These are phyloP conservation scores for Aselliscus stoliczkanus DNA, from an alignment of 2,797 vertebrate genomes.

Conservation along the genomic window DNA sequence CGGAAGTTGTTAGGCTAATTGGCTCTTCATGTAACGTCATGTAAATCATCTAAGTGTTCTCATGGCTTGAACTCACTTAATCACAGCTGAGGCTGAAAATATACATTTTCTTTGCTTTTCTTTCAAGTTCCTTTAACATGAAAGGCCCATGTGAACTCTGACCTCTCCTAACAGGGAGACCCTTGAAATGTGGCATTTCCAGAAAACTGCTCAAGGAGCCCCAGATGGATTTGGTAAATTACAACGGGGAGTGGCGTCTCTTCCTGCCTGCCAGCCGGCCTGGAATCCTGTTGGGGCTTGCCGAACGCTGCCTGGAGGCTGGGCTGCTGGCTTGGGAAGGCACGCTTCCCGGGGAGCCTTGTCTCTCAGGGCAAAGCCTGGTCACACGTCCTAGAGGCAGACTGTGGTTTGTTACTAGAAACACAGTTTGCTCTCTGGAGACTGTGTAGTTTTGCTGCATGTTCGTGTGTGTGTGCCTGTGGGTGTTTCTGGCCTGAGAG, in stretches of 20 bases:
- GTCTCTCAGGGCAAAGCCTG: not conserved
- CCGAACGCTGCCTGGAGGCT: not conserved
- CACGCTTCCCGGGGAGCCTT: not conserved
- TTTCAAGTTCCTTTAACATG: slow-evolving; percentile 83
- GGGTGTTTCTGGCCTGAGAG: not conserved
- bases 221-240: slow-evolving; percentile 84
- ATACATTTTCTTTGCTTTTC: slow-evolving; percentile 82
- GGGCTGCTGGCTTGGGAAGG: not conserved
- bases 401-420: slow-evolving; percentile 53
- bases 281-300: slow-evolving; percentile 63
- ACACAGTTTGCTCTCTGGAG: slow-evolving; percentile 24
- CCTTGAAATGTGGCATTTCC: slow-evolving; percentile 81
- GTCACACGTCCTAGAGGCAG: slow-evolving; percentile 1
- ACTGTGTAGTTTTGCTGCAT: not conserved
- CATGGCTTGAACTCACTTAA: slow-evolving; percentile 77
- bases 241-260: slow-evolving; percentile 66
- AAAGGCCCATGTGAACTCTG: slow-evolving; percentile 80
- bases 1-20: slow-evolving; percentile 76
- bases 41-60: slow-evolving; percentile 65
- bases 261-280: slow-evolving; percentile 31
- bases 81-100: slow-evolving; percentile 82
- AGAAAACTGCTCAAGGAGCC: slow-evolving; percentile 76
- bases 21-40: slow-evolving; percentile 71
- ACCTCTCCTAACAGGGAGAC: slow-evolving; percentile 81
- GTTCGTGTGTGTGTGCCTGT: not conserved